Percentiles rank a stretch among this genome's conserved stretches.
Evolutionary conservation across 2,113 vertebrate genomes (phyloP).

Genomic region (Rhabdornis inornatus): DNA sequence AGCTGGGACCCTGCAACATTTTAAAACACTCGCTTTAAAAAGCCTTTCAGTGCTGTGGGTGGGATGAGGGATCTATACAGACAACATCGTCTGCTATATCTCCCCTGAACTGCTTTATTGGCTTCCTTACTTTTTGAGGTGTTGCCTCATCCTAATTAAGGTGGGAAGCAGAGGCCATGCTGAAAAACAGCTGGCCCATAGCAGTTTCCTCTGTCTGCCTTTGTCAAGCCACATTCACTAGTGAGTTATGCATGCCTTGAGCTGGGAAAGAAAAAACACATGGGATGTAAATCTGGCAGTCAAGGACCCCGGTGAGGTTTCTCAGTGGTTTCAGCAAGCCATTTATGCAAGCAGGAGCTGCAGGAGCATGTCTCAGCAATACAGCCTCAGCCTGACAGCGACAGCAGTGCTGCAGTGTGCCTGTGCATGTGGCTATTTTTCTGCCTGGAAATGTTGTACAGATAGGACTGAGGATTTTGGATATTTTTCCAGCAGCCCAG

Average conservation of each 20-base stretch:
- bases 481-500: background rate
- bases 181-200: background rate
- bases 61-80: background rate
- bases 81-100: rapidly evolving
- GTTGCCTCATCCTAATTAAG: background rate
- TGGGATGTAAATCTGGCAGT: background rate
- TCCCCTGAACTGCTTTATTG: background rate
- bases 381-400: background rate
- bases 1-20: background rate
- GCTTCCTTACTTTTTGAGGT: background rate
- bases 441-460: background rate
- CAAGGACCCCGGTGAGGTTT: background rate
- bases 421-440: background rate
- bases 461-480: background rate
- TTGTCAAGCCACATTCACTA: background rate
- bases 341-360: background rate
- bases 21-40: background rate
- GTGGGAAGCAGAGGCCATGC: background rate
- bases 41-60: background rate
- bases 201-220: background rate
- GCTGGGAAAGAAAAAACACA: background rate
- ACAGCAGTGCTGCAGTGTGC: background rate
- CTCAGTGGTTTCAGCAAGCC: background rate
- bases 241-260: constrained; percentile 19
- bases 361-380: background rate